A percentile compares a stretch with the other conserved stretches of the same genome.
These are phyloP conservation scores for Drosophila borborema DNA, from an alignment of 2,888 invertebrate genomes.

Conservation along the genomic window DNA sequence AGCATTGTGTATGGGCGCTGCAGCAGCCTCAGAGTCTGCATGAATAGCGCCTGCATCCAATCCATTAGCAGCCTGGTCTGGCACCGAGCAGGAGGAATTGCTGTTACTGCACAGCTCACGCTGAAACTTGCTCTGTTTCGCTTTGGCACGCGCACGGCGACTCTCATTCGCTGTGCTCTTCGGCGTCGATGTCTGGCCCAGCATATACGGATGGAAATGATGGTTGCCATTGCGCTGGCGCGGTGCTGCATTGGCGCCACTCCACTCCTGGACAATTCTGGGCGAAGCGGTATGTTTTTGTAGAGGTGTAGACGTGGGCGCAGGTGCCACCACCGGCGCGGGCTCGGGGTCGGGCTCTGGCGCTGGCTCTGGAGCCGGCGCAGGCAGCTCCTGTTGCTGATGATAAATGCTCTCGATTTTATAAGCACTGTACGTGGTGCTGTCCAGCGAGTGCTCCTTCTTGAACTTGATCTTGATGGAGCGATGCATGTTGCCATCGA, in stretches of 20 bases:
- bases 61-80: constrained; percentile 58
- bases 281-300: constrained; percentile 29
- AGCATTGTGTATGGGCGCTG: constrained; percentile 67
- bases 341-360: constrained; percentile 27
- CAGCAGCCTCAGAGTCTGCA: constrained; percentile 6
- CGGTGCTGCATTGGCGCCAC: constrained; percentile 15
- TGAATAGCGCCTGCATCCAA: constrained; percentile 12
- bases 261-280: constrained; percentile 31
- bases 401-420: constrained; percentile 81
- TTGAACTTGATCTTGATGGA: constrained; percentile 85
- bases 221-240: constrained; percentile 80
- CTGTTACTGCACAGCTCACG: constrained; percentile 76
- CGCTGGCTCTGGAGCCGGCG: constrained; percentile 5
- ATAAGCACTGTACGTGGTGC: constrained; percentile 82
- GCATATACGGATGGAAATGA: constrained; percentile 82
- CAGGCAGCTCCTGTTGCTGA: constrained; percentile 62
- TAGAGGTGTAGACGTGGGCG: constrained; percentile 11
- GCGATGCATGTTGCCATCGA: constrained; percentile 75
- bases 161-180: constrained; percentile 69
- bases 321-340: constrained; percentile 2
- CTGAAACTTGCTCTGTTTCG: constrained; percentile 74
- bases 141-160: constrained; percentile 67
- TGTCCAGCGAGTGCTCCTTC: constrained; percentile 80
- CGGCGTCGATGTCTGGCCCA: constrained; percentile 83
- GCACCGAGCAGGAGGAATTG: constrained; percentile 81